phyloP scores from a whole-genome alignment of 2,113 vertebrate genomes.

The Muntiacus muntjak region DNA sequence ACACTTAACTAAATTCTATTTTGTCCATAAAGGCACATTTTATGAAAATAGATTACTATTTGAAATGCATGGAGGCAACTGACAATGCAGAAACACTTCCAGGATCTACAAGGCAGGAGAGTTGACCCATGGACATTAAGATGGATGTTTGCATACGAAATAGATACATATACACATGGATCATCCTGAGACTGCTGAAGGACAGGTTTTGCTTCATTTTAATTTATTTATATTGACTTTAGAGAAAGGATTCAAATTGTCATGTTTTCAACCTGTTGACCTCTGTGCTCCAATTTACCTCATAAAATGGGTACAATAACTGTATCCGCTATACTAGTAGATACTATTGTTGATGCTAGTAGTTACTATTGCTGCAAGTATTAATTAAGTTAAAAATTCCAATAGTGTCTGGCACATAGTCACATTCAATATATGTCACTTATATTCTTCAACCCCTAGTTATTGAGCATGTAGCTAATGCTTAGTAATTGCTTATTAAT shows the following conservation, averaged over 20 bases:
- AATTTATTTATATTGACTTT: not conserved
- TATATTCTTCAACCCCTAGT: not conserved
- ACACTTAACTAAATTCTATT: not conserved
- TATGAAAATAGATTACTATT: slow-evolving; percentile 21
- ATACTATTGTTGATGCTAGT: not conserved
- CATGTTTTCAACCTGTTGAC: not conserved
- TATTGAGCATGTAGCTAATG: not conserved
- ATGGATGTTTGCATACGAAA: not conserved
- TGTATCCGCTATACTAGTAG: not conserved
- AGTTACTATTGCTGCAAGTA: not conserved
- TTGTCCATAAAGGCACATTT: not conserved
- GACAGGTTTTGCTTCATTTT: slow-evolving; percentile 16
- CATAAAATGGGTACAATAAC: not conserved
- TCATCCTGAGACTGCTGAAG: not conserved
- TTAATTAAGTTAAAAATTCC: not conserved
- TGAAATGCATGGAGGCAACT: not conserved
- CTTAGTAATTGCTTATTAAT: not conserved
- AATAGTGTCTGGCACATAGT: not conserved
- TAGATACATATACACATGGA: not conserved
- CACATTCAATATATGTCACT: not conserved
- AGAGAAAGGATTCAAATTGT: not conserved
- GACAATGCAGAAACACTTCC: not conserved
- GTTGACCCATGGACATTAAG: not conserved
- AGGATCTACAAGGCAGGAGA: not conserved
- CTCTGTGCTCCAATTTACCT: not conserved